Evolutionary conservation across 1,140 invertebrate species (phyloP), one percentile per base, ranked within the genome.

Genomic region (Idris sp.): DNA sequence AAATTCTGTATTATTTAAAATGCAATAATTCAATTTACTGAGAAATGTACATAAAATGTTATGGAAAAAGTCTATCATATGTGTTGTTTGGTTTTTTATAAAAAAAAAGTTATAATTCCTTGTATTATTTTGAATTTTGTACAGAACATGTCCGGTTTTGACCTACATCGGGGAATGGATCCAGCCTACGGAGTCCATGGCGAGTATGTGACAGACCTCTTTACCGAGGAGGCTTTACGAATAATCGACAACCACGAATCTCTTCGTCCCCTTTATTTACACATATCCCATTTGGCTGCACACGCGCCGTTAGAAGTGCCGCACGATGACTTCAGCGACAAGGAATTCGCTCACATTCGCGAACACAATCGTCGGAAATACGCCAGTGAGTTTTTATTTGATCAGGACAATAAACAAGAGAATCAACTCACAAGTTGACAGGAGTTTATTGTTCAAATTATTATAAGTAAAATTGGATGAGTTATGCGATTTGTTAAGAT

Each of bases 151-250:
- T 83, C 61, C 4, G 88, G 88, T 5, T 88, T 85, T 43, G 91
- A 92, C 69, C 83, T 91, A 79, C 85, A 89, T 14, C 79, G 88
- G 13, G 88, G 89, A 18, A 84, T 90, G 26, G 86, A 84, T 10
- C 85, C 90, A 1, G 91, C 90, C 2, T 91, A 90, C 81, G 90
- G 91, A 15, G 74, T 87, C 6, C 87, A 82, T n/a, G 92, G 91
- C 1, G 86, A 89, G 46, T 94, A 94, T 78, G 89, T 90, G 1
- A 94, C 93, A 0, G 90, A 93, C 64, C 79, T 93, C 1, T 93
- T 92, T 71, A 92, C 92, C 0, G 86, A 90, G 1, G 89, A 92
- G 71, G 91, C 92, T 0, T 83, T 91, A 0, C 83, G 85, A 1
- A 84, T 91, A 4, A 92, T 93, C 11, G 77, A 88, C 14, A 76